Evolutionary conservation across 2,797 vertebrate species (phyloP), one percentile per base, ranked within the genome.

Genomic region (Gymnothorax reevesii): DNA sequence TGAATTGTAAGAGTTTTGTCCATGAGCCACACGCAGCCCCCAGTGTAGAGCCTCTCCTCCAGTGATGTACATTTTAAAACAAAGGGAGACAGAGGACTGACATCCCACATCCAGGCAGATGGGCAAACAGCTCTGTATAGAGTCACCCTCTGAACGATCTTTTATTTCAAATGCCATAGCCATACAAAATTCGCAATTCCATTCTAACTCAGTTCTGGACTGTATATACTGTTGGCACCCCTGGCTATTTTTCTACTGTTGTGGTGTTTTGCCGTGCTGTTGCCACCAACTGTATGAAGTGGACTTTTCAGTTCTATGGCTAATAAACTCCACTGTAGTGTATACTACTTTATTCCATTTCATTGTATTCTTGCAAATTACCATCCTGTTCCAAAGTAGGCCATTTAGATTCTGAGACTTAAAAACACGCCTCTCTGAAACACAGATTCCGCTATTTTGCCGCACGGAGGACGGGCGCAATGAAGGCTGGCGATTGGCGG

Each of bases 1-100:
- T 94, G 95, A 96, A 95, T 94, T 96, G 95, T 95, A 95, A 95
- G 94, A 92, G 49, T n/a, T 49, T 80, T 49, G 22, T 80, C 77
- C 10, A 52, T 25, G 77, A 91, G 83, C 42, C 90, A 90, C 33
- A 33, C 25, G 86, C 93, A 92, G 83, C 89, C 87, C 90, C 88
- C 90, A 84, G 66, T 84, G 87, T 54, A 86, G 89, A 60, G 87
- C 25, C 86, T 86, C 80, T 83, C 88, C 89, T 83, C 33, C 90
- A 83, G 89, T 85, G 87, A 83, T 91, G 33, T 89, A 64, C 86
- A 90, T 33, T 52, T 90, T 91, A 92, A 94, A 80, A 83, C 87
- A 90, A 87, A 90, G 89, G 88, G 87, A 89, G 85, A 85, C 89
- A 87, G 93, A 93, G 93, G 94, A 94, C 94, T 94, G 95, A 93